Percentiles rank a stretch among this genome's conserved stretches.
These are phyloP conservation scores for Germaria angustata DNA, from an alignment of 2,888 invertebrate genomes.

Conservation along the genomic window DNA sequence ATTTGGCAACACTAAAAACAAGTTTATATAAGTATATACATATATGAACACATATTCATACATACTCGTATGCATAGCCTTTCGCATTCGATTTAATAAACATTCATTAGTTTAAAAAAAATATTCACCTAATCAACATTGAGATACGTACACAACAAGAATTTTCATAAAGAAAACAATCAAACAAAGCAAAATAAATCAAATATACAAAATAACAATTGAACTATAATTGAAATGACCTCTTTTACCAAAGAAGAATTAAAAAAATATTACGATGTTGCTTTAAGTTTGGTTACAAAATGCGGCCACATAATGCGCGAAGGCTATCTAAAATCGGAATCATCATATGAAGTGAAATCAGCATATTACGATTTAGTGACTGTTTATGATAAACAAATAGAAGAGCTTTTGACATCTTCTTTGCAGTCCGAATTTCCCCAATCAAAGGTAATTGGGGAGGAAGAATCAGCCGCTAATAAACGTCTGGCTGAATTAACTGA, in stretches of 20 bases:
- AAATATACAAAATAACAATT: constrained; percentile 16
- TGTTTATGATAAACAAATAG: constrained; percentile 88
- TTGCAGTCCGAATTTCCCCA: constrained; percentile 82
- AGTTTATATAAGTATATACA: too few relatives aligned
- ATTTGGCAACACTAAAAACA: neutral
- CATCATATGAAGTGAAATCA: constrained; percentile 80
- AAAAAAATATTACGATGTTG: constrained; percentile 75
- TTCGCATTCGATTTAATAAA: constrained; percentile 11
- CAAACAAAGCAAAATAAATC: constrained; percentile 10
- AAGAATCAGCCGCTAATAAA: constrained; percentile 80
- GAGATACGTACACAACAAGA: constrained; percentile 39
- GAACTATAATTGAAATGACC: constrained; percentile 54
- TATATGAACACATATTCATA: too few relatives aligned
- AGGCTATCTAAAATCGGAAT: constrained; percentile 76
- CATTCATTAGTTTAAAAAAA: constrained; percentile 44
- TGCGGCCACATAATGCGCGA: constrained; percentile 76
- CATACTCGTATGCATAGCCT: neutral
- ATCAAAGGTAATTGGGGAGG: constrained; percentile 91
- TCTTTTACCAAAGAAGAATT: constrained; percentile 69
- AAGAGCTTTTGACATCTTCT: constrained; percentile 84
- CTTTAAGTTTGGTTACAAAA: constrained; percentile 75
- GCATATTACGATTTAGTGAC: constrained; percentile 88
- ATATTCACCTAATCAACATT: constrained; percentile 28
- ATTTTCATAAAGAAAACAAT: neutral
- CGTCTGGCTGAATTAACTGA: constrained; percentile 82